Evolutionary conservation across 2,113 vertebrate species (phyloP).

Genomic region (Halcyon senegalensis): DNA sequence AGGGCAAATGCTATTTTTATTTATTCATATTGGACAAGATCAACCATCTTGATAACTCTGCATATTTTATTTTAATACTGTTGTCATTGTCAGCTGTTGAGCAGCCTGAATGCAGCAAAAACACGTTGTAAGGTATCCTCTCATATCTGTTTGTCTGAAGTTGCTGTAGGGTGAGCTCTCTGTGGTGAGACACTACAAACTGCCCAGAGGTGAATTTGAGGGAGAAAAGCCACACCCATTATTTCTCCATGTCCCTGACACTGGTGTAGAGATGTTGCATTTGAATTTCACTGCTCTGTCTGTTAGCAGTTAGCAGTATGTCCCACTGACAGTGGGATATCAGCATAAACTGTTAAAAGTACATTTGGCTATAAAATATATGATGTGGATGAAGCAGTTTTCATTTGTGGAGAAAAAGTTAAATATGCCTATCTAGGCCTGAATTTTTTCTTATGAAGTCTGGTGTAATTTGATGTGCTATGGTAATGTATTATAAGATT

Average conservation of each 20-base stretch:
- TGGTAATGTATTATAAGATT: background rate
- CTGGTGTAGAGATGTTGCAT: background rate
- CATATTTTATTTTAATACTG: background rate
- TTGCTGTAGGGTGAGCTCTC: background rate
- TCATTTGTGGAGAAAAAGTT: background rate
- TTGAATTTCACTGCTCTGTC: background rate
- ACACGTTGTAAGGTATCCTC: background rate
- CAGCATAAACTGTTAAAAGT: background rate
- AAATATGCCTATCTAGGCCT: background rate
- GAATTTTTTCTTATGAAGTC: background rate
- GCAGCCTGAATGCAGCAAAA: background rate
- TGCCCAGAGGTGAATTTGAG: background rate
- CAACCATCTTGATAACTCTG: background rate
- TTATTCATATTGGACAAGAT: background rate
- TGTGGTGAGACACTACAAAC: background rate
- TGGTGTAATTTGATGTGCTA: background rate
- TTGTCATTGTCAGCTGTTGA: background rate
- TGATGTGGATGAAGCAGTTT: background rate
- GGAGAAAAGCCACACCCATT: background rate
- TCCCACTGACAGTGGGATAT: background rate
- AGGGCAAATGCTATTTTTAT: background rate
- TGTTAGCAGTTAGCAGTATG: background rate
- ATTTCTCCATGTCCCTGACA: background rate
- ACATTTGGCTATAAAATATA: background rate
- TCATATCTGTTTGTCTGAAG: background rate